phyloP scores from a whole-genome alignment of 1,140 invertebrate species.

The Hypothenemus hampei region DNA sequence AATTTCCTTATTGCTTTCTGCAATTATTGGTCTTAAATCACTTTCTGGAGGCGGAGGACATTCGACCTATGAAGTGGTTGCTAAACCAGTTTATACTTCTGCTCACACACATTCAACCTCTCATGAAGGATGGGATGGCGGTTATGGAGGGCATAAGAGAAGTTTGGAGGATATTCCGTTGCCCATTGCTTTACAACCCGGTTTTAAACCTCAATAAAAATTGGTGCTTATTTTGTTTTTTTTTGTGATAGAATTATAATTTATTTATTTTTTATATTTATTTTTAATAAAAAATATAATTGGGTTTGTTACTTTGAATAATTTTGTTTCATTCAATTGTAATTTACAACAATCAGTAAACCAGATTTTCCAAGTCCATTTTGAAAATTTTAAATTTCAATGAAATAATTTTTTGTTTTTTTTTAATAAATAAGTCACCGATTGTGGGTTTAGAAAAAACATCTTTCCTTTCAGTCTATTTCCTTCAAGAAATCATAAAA shows the following conservation, averaged over 20 bases:
- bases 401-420: too few species aligned
- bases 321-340: conserved; percentile 1
- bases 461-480: too few species aligned
- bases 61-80: conserved; percentile 78
- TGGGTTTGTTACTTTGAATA: conserved; percentile 7
- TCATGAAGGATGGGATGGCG: conserved; percentile 56
- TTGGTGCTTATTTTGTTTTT: too few species aligned
- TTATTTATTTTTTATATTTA: conserved; percentile 14
- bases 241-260: background rate
- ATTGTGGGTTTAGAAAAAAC: too few species aligned
- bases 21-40: conserved; percentile 69
- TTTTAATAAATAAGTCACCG: too few species aligned
- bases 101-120: conserved; percentile 65
- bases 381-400: too few species aligned
- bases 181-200: conserved; percentile 41
- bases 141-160: conserved; percentile 51
- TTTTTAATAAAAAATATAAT: too few species aligned
- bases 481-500: too few species aligned
- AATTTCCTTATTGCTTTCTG: conserved; percentile 72
- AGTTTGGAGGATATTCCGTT: conserved; percentile 42
- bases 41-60: conserved; percentile 63
- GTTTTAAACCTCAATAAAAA: conserved; percentile 37
- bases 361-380: too few species aligned
- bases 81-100: conserved; percentile 70
- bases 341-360: background rate